Conservation (phyloP, 2,888 invertebrate genomes). For the Megamerina dolium region DNA sequence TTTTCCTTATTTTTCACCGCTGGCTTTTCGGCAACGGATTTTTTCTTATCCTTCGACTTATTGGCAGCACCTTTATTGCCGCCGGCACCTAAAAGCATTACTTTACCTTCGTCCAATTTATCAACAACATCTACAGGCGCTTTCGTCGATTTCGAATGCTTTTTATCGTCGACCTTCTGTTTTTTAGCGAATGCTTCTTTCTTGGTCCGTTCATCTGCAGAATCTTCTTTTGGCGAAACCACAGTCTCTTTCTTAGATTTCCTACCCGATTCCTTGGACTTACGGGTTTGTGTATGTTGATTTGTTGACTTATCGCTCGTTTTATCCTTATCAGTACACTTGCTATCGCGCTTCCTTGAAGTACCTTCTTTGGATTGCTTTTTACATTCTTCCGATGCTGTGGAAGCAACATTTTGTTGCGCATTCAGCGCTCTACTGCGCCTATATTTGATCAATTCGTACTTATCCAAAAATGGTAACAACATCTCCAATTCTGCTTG, state of each 20-base stretch:
- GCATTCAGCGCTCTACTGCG: slow-evolving; percentile 51
- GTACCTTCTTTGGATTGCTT: slow-evolving; percentile 29
- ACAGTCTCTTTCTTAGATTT: slow-evolving; percentile 5
- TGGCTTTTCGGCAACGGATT: slow-evolving; percentile 13
- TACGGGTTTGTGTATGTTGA: slow-evolving; percentile 5
- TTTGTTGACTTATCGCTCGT: slow-evolving; percentile 12
- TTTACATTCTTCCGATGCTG: slow-evolving; percentile 29
- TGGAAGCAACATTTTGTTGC: slow-evolving; percentile 25
- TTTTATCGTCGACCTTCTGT: slow-evolving; percentile 14
- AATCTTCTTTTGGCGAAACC: slow-evolving; percentile 4
- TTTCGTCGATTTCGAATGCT: slow-evolving; percentile 1
- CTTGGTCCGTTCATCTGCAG: slow-evolving; percentile 10
- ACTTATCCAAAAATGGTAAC: slow-evolving; percentile 53
- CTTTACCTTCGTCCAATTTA: neutral
- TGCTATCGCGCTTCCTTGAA: slow-evolving; percentile 22
- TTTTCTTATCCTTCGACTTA: slow-evolving; percentile 29
- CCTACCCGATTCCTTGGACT: slow-evolving; percentile 9
- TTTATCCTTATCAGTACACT: slow-evolving; percentile 10
- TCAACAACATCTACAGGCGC: neutral
- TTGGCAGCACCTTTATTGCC: slow-evolving; percentile 11
- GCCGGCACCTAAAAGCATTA: neutral
- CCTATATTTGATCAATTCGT: slow-evolving; percentile 59
- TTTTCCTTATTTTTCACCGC: slow-evolving; percentile 22
- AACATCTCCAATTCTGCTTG: slow-evolving; percentile 43
- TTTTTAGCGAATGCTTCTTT: slow-evolving; percentile 11